These are phyloP conservation scores for Scaptomyza graminum DNA, from an alignment of 1,140 invertebrate species.

Conservation along the genomic window DNA sequence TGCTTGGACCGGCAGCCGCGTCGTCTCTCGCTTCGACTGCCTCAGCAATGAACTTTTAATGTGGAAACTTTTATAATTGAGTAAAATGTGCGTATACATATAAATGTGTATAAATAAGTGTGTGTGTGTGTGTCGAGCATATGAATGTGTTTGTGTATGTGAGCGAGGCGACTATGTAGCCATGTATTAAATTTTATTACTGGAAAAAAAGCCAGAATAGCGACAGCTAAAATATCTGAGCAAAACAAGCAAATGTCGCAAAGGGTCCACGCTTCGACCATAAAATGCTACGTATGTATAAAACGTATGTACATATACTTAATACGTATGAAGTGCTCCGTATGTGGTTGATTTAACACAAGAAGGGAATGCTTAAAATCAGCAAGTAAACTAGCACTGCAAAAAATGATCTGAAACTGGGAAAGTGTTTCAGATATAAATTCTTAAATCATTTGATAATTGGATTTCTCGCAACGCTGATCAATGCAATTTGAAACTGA, in stretches of 20 bases:
- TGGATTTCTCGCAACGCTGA: background rate
- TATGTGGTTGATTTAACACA: too few species aligned
- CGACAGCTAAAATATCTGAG: constrained; percentile 34
- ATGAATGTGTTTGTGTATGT: constrained; percentile 23
- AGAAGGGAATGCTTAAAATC: too few species aligned
- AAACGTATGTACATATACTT: background rate
- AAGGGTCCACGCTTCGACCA: constrained; percentile 8
- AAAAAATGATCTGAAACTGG: background rate
- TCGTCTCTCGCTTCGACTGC: constrained; percentile 51
- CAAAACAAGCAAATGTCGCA: constrained; percentile 22
- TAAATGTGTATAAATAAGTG: constrained; percentile 41
- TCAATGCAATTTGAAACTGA: too few species aligned
- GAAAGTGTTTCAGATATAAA: background rate
- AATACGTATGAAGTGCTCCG: background rate
- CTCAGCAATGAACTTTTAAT: constrained; percentile 82
- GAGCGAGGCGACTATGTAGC: constrained; percentile 35
- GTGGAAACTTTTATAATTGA: constrained; percentile 84
- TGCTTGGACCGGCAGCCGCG: constrained; percentile 3
- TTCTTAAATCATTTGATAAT: background rate
- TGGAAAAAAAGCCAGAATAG: constrained; percentile 52
- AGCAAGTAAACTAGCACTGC: background rate
- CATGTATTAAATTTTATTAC: constrained; percentile 80
- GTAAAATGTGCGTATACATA: constrained; percentile 72
- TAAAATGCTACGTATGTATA: constrained; percentile 21
- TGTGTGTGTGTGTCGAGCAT: constrained; percentile 13